A percentile compares a stretch with the other conserved stretches of the same genome.
These are phyloP conservation scores for Whitmania pigra DNA, from an alignment of 1,140 invertebrate species.

Conservation along the genomic window DNA sequence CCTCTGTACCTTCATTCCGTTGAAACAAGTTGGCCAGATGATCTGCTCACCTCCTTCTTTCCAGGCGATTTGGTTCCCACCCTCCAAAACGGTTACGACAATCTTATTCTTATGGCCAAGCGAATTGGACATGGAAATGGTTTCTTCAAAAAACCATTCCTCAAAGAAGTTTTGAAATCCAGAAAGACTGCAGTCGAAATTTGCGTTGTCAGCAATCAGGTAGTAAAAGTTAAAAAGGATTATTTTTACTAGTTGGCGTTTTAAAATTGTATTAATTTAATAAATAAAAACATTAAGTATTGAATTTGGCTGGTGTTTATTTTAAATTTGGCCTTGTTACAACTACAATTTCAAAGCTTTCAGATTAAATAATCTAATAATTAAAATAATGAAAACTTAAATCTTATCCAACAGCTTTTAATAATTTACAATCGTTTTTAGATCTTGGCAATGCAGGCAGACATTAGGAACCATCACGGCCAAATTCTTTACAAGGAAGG, in stretches of 20 bases:
- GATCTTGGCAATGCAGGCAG: conserved; percentile 29
- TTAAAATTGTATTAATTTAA: too few species aligned
- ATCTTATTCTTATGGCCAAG: conserved; percentile 27
- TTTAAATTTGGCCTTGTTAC: too few species aligned
- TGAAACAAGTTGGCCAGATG: conserved; percentile 32
- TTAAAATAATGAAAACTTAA: too few species aligned
- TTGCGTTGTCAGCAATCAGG: conserved; percentile 30
- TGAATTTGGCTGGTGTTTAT: too few species aligned
- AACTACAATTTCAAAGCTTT: too few species aligned
- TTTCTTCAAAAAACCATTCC: conserved; percentile 29
- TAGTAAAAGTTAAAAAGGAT: neutral
- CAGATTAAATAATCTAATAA: too few species aligned
- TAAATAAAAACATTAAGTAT: too few species aligned
- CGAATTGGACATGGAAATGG: conserved; percentile 31
- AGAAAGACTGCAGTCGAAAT: conserved; percentile 29
- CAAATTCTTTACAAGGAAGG: conserved; percentile 28
- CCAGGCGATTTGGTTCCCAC: conserved; percentile 27
- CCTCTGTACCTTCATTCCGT: conserved; percentile 29
- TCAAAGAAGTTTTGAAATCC: conserved; percentile 27
- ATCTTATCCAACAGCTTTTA: neutral
- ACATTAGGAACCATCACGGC: conserved; percentile 30
- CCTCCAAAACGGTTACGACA: conserved; percentile 29
- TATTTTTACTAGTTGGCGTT: too few species aligned
- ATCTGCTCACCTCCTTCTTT: conserved; percentile 27
- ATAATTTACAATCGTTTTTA: neutral